Evolutionary conservation across 2,888 invertebrate species (phyloP), one percentile per base, ranked within the genome.

Genomic region (Tachina lurida): DNA sequence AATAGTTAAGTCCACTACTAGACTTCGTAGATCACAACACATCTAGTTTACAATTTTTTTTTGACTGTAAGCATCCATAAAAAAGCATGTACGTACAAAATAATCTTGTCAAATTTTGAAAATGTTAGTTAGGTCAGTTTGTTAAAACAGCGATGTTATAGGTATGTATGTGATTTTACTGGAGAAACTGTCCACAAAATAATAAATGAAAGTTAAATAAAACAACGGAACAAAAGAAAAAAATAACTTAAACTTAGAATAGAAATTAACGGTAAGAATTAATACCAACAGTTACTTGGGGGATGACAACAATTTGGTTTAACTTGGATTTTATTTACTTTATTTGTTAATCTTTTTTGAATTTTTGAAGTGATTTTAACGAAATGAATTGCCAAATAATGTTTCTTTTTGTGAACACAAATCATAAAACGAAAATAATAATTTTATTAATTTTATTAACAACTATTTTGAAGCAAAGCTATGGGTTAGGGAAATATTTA

Each of bases 261-360:
- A 19, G 31, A 52, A 74, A 65, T 10, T n/a, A 65, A 70, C 65
- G 47, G 15, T 41, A 54, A 80, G n/a, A 68, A 58, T 63, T 68
- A 70, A 84, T 75, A 84, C 65, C 86, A 87, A 87, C 81, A 87
- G 84, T 81, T 87, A 78, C 86, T 84, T 81, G 75, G 84, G 77
- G 81, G 84, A 82, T 81, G 81, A 75, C 63, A 47, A 60, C 75
- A 31, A 49, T 54, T 81, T 68, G n/a, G 22, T 79, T 80, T 54
- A 74, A 52, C 17, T 54, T 54, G 19, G 22, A 56, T 73, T 17
- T 78, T 77, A 31, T 63, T 77, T 71, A 77, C 65, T 84, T 78
- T 17, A 56, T 60, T 41, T 65, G 19, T 31, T 31, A 15, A 19
- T 68, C 13, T 17, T 58, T 31, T 22, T 31, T 68, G 10, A 58